Conservation (phyloP, 2,113 vertebrate genomes). For the Solenodon paradoxus region DNA sequence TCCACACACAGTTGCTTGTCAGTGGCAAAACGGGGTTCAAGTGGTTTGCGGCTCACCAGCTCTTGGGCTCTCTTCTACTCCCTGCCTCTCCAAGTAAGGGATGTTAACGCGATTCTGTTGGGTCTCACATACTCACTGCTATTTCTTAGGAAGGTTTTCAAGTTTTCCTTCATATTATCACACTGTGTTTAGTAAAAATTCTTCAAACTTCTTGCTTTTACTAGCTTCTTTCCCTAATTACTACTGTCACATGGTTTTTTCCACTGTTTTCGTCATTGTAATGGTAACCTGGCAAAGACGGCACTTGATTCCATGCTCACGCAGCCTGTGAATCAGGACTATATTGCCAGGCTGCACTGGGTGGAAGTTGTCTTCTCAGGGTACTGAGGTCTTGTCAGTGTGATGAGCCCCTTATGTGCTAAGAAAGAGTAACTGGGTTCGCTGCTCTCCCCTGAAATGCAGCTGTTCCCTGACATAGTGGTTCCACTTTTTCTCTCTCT, state of each 20-base stretch:
- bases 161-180: neutral
- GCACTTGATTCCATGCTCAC: neutral
- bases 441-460: neutral
- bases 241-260: neutral
- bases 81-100: neutral
- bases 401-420: neutral
- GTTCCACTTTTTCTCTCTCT: neutral
- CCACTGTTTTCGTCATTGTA: neutral
- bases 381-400: neutral
- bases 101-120: neutral
- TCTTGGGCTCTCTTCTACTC: neutral
- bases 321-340: neutral
- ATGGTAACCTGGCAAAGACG: neutral
- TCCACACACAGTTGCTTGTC: neutral
- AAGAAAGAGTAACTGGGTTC: neutral
- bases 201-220: neutral
- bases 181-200: neutral
- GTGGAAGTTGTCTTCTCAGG: neutral
- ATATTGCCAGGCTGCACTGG: neutral
- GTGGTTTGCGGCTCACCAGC: neutral
- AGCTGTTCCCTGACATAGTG: neutral
- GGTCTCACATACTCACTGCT: neutral
- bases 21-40: neutral
- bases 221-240: neutral
- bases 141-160: neutral